Base-by-base conservation (phyloP, 2,888 invertebrate genomes). In the Chalcosyrphus nemorum region DNA sequence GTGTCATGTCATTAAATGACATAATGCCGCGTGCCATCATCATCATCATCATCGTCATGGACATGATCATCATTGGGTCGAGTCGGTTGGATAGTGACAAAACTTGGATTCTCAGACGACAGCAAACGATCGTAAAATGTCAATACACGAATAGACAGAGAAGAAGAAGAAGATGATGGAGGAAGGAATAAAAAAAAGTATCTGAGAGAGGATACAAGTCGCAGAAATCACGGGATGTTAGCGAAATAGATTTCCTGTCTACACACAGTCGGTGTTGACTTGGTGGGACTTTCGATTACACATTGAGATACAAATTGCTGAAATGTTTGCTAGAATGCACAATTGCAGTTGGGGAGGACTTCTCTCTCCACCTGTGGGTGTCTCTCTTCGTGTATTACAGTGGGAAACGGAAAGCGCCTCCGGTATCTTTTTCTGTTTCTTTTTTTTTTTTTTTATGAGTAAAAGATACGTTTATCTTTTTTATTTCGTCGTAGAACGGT, bases 191-290 rank as follows among this genome's bases (percentile, higher is more conserved):
- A 32, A 57, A 72, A 35, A 43, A 27, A 47, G 35, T 17, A 35
- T 47, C 65, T 65, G 65, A 21, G 21, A 35, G 54, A 59, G 59
- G 80, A 78, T 24, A 59, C 61, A 24, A 19, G 70, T n/a, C n/a
- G n/a, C 74, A 70, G 84, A 84, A 84, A 84, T 80, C 84, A 65
- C 84, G 84, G 84, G 84, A 84, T 84, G 84, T 84, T 84, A 80
- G 84, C 84, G 74, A 84, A 84, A 84, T 84, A 84, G 84, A 84
- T 84, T 84, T 84, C 84, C 84, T 84, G 84, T 84, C 78, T 71
- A 59, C 59, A 38, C 47, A 56, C 52, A 24, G 35, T 38, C 0
- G 7, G 6, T 9, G 17, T 52, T 38, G 70, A 41, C n/a, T 41
- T 24, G 7, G 43, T 71, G 77, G 17, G 65, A 77, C 82, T 84